phyloP scores from a whole-genome alignment of 2,888 invertebrate genomes.

The Notodromas monacha region DNA sequence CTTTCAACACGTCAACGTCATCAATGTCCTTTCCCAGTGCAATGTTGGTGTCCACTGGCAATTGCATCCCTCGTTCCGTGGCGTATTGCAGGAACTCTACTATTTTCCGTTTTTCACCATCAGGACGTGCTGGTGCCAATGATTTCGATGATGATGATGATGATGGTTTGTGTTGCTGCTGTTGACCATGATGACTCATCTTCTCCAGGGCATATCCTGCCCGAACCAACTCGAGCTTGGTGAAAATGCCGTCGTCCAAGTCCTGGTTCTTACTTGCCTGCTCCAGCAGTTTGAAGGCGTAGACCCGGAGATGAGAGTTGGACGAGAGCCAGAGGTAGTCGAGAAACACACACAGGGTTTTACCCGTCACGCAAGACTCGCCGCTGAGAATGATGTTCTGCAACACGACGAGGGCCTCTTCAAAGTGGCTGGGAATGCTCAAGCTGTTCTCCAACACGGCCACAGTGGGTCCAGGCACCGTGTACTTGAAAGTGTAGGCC shows the following conservation, averaged over 20 bases:
- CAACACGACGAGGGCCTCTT: no score
- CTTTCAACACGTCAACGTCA: constrained; percentile 1
- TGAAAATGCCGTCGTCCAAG: not conserved
- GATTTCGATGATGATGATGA: no score
- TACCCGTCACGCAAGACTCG: no score
- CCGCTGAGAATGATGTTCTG: no score
- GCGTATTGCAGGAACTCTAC: constrained; percentile 1
- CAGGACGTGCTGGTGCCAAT: no score
- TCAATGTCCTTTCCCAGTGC: not conserved
- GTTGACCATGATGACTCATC: no score
- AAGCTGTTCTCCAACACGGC: no score
- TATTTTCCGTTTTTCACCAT: not conserved
- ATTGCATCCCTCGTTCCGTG: not conserved
- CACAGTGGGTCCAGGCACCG: no score
- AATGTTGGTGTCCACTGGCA: constrained; percentile 1
- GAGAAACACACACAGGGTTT: not conserved
- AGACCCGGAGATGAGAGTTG: not conserved
- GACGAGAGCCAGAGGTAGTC: constrained; percentile 2
- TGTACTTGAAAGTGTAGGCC: constrained; percentile 1
- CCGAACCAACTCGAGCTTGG: constrained; percentile 2
- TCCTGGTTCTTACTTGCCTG: constrained; percentile 1
- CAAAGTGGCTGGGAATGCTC: no score
- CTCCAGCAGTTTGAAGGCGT: constrained; percentile 1
- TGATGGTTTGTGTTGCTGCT: no score
- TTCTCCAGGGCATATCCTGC: constrained; percentile 1